Percentiles rank a stretch among this genome's conserved stretches.
Evolutionary conservation across 2,113 vertebrate species (phyloP).

Genomic region (Mystacornis crossleyi): DNA sequence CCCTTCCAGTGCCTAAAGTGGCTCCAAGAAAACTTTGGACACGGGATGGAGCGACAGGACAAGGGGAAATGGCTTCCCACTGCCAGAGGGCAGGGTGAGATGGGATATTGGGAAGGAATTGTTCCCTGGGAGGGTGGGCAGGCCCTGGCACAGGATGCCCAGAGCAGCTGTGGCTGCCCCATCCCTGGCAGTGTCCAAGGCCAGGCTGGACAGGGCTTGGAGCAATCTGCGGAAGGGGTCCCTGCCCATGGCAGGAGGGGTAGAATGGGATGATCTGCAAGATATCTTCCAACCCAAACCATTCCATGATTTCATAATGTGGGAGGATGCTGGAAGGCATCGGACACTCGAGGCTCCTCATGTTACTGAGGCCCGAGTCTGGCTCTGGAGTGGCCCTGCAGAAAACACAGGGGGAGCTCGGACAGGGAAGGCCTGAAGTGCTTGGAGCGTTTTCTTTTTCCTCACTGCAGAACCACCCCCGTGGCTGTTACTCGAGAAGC

Average conservation of each 20-base stretch:
- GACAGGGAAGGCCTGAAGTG: not conserved
- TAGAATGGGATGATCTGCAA: not conserved
- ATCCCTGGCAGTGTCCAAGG: not conserved
- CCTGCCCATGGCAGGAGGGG: not conserved
- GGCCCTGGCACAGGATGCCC: not conserved
- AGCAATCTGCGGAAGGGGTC: not conserved
- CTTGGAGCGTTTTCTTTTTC: not conserved
- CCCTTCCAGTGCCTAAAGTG: not conserved
- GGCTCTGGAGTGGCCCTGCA: not conserved
- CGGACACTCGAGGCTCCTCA: accelerated
- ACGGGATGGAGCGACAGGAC: not conserved
- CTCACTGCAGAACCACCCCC: not conserved
- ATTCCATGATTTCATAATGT: accelerated
- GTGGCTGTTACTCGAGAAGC: not conserved
- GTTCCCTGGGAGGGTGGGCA: accelerated
- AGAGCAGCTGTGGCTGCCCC: not conserved
- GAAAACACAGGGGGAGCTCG: accelerated
- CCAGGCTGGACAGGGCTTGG: accelerated
- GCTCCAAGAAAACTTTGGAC: not conserved
- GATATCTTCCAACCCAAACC: not conserved
- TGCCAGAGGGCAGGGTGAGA: accelerated
- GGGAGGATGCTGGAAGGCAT: not conserved
- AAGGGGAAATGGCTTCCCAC: not conserved
- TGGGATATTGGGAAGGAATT: not conserved
- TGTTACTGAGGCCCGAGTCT: accelerated